These are phyloP conservation scores for Cheirogaleus medius DNA, from an alignment of 2,113 vertebrate species.

Conservation along the genomic window DNA sequence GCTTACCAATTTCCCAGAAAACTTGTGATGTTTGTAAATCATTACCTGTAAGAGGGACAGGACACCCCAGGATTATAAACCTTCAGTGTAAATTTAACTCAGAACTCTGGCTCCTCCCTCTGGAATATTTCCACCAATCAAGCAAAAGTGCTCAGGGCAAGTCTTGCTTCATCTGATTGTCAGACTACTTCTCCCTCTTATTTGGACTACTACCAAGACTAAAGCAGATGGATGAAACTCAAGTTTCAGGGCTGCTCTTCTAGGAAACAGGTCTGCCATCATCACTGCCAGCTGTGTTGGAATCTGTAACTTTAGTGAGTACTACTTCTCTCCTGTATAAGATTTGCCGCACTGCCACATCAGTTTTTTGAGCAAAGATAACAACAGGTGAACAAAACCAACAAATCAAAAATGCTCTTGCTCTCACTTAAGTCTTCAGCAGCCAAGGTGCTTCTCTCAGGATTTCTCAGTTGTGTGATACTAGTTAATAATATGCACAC, in stretches of 20 bases:
- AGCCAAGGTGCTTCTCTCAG: not conserved
- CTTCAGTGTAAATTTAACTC: not conserved
- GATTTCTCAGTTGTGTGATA: not conserved
- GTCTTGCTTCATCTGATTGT: not conserved
- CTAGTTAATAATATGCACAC: not conserved
- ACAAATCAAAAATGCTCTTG: not conserved
- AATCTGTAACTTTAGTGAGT: conserved; percentile 47
- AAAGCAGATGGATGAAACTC: not conserved
- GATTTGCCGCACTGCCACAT: not conserved
- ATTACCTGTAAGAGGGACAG: not conserved
- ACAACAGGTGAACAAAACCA: not conserved
- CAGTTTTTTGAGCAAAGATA: not conserved
- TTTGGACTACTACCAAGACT: not conserved
- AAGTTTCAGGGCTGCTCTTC: not conserved
- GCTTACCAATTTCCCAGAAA: not conserved
- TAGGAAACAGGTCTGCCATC: not conserved
- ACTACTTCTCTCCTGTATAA: not conserved
- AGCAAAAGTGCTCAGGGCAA: not conserved
- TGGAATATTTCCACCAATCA: conserved; percentile 46
- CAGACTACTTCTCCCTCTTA: not conserved
- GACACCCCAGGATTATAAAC: not conserved
- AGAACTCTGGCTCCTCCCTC: conserved; percentile 10
- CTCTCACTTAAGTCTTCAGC: not conserved
- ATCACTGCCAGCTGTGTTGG: not conserved
- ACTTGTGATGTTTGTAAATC: not conserved